Evolutionary conservation across 2,888 invertebrate genomes (phyloP), one percentile per base, ranked within the genome.

Genomic region (Hololepta plana): DNA sequence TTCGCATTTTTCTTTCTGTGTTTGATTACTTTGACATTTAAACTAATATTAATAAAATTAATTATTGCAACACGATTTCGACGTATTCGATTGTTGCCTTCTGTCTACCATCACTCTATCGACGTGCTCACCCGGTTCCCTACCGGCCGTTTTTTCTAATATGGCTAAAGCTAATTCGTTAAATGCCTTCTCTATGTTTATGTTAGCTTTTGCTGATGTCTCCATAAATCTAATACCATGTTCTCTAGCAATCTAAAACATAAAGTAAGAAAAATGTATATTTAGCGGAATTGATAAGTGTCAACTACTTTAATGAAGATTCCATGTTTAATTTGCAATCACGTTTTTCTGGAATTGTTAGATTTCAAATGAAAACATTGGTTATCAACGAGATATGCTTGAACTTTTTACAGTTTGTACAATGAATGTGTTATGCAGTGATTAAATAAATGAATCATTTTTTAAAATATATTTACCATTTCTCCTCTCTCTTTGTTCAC

Each of bases 141-240:
- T 70, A 9, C 75, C 74, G 30, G 82, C 70, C 35, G 81, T 77
- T 64, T 91, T 93, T 59, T 88, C 85, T 46, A 91, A 64, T 57
- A 95, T 88, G 45, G 90, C 85, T 64, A 88, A 84, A 27, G 93
- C 85, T 52, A 93, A 62, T 60, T 91, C 85, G 47, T 80, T 79
- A 64, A 95, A 95, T 32, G 93, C 91, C 50, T 76, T 73, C 51
- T 93, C 93, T 48, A 95, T 91, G 61, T 95, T 95, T 47, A 90
- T 82, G 59, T 91, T 88, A 30, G 87, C 80, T 63, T 95, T 95
- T 35, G 95, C 95, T 36, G 91, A 91, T 31, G 95, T 95, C 67
- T 95, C 95, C 80, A 93, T 82, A 64, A 95, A 95, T 38, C 87
- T 71, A 54, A 95, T 90, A 43, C 82, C 69, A 60, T 95, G 91